phyloP scores from a whole-genome alignment of 2,888 invertebrate species.

The Ochlodes sylvanus region DNA sequence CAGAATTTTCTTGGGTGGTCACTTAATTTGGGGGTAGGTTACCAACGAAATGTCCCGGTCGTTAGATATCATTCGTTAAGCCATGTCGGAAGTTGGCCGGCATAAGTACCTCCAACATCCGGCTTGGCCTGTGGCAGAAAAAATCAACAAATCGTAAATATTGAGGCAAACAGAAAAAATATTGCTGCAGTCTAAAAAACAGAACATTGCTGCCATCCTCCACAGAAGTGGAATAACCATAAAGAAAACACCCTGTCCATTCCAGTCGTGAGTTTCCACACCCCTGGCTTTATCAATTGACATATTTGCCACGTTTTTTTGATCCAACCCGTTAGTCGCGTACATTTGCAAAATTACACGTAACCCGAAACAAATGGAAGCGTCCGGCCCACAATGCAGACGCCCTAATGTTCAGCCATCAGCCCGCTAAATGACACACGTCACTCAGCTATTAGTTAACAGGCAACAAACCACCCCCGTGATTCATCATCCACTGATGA shows the following conservation, averaged over 20 bases:
- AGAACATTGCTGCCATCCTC: conserved; percentile 20
- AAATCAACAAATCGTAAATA: not conserved
- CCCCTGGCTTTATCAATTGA: conserved; percentile 56
- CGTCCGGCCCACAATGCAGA: conserved; percentile 71
- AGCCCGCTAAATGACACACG: conserved; percentile 80
- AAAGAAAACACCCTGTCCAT: conserved; percentile 28
- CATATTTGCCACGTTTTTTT: conserved; percentile 67
- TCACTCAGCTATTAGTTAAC: conserved; percentile 73
- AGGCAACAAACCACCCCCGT: conserved; percentile 36
- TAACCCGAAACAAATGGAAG: conserved; percentile 75
- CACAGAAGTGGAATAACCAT: conserved; percentile 22
- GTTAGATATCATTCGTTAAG: too few species aligned
- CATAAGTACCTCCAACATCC: too few species aligned
- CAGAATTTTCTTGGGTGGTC: too few species aligned
- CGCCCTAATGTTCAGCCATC: conserved; percentile 82
- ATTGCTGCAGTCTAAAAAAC: not conserved
- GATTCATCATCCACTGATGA: conserved; percentile 50
- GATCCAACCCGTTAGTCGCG: conserved; percentile 61
- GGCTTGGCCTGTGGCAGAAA: too few species aligned
- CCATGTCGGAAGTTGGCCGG: too few species aligned
- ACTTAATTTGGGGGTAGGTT: too few species aligned
- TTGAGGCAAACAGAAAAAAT: not conserved
- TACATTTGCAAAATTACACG: conserved; percentile 78
- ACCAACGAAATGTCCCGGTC: too few species aligned
- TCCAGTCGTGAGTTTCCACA: conserved; percentile 9